Percentiles rank a stretch among this genome's conserved stretches.
Evolutionary conservation across 2,113 vertebrate species (phyloP).

Genomic region (Myodes glareolus): DNA sequence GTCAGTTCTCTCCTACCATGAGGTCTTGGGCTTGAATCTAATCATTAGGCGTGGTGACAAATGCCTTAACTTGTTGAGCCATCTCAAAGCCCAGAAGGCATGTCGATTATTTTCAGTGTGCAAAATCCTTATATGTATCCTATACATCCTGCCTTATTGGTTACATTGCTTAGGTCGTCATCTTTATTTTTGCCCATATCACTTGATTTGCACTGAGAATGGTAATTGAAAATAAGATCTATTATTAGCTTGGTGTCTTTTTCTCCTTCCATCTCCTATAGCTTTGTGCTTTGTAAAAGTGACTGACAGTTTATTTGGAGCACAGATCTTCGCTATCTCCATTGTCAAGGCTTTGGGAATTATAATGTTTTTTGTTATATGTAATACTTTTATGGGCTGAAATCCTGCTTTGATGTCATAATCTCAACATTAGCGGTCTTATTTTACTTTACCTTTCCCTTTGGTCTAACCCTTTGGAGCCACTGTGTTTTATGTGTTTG

Average conservation of each 20-base stretch:
- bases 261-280: neutral
- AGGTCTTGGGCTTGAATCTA: neutral
- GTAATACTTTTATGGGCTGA: neutral
- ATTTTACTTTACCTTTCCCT: neutral
- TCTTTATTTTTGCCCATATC: neutral
- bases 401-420: neutral
- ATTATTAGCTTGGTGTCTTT: neutral
- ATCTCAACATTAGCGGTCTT: neutral
- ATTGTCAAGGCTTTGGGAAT: neutral
- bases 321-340: neutral
- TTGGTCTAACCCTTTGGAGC: neutral
- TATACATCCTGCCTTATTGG: too few relatives aligned
- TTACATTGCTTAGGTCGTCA: neutral
- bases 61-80: neutral
- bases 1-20: too few relatives aligned
- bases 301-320: neutral
- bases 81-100: neutral
- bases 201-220: neutral
- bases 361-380: neutral
- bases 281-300: neutral
- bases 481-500: neutral
- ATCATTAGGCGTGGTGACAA: neutral
- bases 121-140: too few relatives aligned
- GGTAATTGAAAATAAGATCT: neutral
- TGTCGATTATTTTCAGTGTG: neutral